Evolutionary conservation across 2,888 invertebrate genomes (phyloP).

Genomic region (Tenthredo distinguenda): DNA sequence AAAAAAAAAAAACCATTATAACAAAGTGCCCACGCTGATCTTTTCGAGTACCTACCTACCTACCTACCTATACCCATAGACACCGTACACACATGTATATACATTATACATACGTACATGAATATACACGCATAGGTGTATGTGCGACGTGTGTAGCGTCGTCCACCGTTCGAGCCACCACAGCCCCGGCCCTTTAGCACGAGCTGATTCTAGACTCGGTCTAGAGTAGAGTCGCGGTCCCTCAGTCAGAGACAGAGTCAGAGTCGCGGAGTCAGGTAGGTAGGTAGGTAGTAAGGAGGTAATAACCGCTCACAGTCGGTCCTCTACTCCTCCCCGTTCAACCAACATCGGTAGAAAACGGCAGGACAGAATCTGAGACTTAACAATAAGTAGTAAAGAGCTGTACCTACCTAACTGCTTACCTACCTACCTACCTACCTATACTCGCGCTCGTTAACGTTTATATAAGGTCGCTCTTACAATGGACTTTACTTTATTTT

Average conservation of each 20-base stretch:
- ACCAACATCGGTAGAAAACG: background rate
- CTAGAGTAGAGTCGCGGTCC: background rate
- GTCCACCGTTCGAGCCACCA: too few species aligned
- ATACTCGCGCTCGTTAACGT: background rate
- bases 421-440: background rate
- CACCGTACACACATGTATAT: background rate
- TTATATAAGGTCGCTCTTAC: background rate
- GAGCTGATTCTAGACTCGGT: too few species aligned
- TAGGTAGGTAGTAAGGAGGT: constrained; percentile 1
- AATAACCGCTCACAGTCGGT: background rate
- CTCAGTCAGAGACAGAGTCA: background rate
- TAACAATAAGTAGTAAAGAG: background rate
- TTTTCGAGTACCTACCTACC: background rate
- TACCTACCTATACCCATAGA: background rate
- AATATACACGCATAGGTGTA: too few species aligned
- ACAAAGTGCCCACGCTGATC: constrained; percentile 20
- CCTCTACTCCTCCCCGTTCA: background rate
- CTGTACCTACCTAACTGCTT: background rate
- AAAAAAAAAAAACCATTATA: background rate
- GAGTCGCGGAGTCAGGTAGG: background rate
- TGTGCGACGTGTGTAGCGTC: too few species aligned
- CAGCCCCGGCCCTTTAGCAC: too few species aligned
- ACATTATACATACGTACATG: background rate
- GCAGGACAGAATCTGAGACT: background rate
- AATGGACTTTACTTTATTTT: background rate